phyloP scores from a whole-genome alignment of 2,888 invertebrate genomes.

The Athalia circularis region DNA sequence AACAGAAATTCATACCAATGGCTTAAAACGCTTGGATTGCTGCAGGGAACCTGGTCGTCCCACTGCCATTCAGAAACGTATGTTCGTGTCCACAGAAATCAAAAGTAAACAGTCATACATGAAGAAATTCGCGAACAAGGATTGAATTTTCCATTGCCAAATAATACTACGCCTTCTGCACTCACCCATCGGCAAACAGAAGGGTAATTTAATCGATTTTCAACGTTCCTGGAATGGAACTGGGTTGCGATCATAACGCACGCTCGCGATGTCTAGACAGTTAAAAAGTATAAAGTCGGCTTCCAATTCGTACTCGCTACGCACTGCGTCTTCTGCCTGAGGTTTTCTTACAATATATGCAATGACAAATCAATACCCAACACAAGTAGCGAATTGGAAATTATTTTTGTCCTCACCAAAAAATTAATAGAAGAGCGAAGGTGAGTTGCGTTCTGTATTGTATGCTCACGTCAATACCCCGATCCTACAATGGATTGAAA shows the following conservation, averaged over 20 bases:
- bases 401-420: not conserved
- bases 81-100: not conserved
- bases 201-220: not conserved
- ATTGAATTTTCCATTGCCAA: not conserved
- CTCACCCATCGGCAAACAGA: not conserved
- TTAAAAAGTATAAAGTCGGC: conserved; percentile 6
- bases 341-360: not conserved
- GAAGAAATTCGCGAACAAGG: not conserved
- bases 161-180: not conserved
- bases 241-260: conserved; percentile 11
- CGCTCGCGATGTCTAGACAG: conserved; percentile 28
- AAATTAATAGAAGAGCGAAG: not conserved
- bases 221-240: not conserved
- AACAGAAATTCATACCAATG: not conserved
- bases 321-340: too few relatives aligned
- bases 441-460: not conserved
- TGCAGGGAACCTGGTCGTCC: not conserved
- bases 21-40: conserved; percentile 2
- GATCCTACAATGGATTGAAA: not conserved
- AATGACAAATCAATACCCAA: not conserved
- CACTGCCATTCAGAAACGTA: not conserved
- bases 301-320: not conserved
- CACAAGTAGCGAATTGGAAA: not conserved
- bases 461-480: not conserved
- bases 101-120: conserved; percentile 6